phyloP scores from a whole-genome alignment of 1,140 invertebrate species.

The Plectrocnemia conspersa region DNA sequence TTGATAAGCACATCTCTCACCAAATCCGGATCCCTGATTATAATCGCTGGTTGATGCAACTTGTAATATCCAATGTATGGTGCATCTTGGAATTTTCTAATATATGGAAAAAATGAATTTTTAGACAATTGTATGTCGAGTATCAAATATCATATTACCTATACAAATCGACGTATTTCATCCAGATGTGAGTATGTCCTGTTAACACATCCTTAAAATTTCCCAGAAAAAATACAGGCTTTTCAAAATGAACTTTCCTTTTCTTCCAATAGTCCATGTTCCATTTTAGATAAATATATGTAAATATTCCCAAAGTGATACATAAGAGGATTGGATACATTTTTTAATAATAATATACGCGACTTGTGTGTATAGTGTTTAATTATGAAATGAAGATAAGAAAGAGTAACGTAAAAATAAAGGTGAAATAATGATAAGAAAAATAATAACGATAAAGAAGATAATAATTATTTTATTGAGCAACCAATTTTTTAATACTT shows the following conservation, averaged over 20 bases:
- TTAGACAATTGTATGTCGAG: not conserved
- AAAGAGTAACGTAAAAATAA: too few species aligned
- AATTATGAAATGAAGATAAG: too few species aligned
- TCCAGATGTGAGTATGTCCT: constrained; percentile 15
- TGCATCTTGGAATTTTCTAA: constrained; percentile 26
- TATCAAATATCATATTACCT: constrained; percentile 16
- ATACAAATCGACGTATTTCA: constrained; percentile 22
- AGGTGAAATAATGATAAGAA: too few species aligned
- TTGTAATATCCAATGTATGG: constrained; percentile 41
- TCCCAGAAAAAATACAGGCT: constrained; percentile 32
- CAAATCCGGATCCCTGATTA: constrained; percentile 50
- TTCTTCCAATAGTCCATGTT: constrained; percentile 36
- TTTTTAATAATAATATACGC: too few species aligned
- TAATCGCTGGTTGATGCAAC: constrained; percentile 41
- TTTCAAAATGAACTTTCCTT: constrained; percentile 28
- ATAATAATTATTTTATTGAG: too few species aligned
- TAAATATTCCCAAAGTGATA: not conserved
- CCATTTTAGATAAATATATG: constrained; percentile 25
- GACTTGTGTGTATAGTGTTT: too few species aligned
- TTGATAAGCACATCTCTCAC: constrained; percentile 46
- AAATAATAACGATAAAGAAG: too few species aligned
- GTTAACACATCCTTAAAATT: constrained; percentile 26
- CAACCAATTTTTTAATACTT: too few species aligned
- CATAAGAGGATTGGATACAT: not conserved
- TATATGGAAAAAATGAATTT: constrained; percentile 5